Evolutionary conservation across 2,888 invertebrate species (phyloP), one percentile per base, ranked within the genome.

Genomic region (Antitype chi): DNA sequence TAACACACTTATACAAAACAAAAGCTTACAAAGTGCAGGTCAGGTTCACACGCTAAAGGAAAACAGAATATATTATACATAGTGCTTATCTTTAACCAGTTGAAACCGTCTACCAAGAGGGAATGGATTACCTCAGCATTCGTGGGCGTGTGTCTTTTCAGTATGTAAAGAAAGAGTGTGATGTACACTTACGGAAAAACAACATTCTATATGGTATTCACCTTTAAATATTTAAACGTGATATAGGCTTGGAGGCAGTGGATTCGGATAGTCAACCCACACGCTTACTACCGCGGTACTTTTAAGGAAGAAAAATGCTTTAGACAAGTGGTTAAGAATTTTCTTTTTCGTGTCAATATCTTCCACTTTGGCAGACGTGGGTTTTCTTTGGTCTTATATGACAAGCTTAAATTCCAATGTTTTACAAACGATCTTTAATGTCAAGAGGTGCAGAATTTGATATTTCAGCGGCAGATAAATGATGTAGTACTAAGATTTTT

Each of bases 91-190:
- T 84, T 68, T 47, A 32, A 74, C 73, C 47, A 85, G 68, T 83
- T 76, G 83, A 74, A 77, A 83, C 70, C 76, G 83, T 78, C 86
- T 70, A 38, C 75, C 25, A 59, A 68, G 70, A 71, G 73, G n/a
- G 67, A 79, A 85, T 85, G 78, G 84, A 86, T 85, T 86, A 85
- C 86, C 72, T 73, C 25, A 67, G 64, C n/a, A 57, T 71, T 84
- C 43, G 76, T 77, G 62, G 63, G 81, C 53, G 62, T 49, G 32
- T 74, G 53, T 80, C 70, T 85, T 69, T 84, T 84, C 74, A 71
- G 70, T 71, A 63, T 62, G 85, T 70, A 74, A 78, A 82, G 79
- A 76, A 85, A 82, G 63, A 66, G 78, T 69, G 74, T 82, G 74
- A 85, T 68, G 73, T 78, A 73, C 38, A 75, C 73, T 69, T 53